Base-by-base conservation (phyloP, 2,797 vertebrate genomes). In the Phyllotis vaccarum region DNA sequence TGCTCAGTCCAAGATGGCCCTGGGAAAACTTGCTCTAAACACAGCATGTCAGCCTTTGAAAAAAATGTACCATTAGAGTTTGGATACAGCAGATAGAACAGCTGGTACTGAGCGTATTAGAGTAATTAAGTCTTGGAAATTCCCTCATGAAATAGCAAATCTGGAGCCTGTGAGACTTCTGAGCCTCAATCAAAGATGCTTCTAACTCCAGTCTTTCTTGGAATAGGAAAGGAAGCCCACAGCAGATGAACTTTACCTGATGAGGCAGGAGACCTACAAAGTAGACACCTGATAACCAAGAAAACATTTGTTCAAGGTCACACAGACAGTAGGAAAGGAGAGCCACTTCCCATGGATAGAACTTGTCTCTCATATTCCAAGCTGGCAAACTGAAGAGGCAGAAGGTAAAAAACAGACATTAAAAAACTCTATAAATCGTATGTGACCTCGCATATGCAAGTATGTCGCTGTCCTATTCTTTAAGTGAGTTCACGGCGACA, bases 91-190 rank as follows among this genome's bases (percentile, higher is more conserved):
- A 88, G 60, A 76, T 14, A n/a, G 34, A 87, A 21, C 52, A 93
- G 94, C 76, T 90, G 46, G 22, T 58, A 64, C 52, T 5, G 43
- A 72, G 34, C 21, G 40, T 56, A 74, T 78, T 31, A 80, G 75
- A 64, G 76, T 31, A 80, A 92, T 89, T 74, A 90, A 85, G n/a
- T 46, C 72, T 85, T 85, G 16, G 54, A 96, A 90, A 92, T 85
- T 83, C 78, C 64, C 52, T 56, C 60, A 95, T 14, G 68, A 72
- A 93, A 81, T 19, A 46, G n/a, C 16, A 89, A 74, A 82, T 83
- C 9, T 91, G 43, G 49, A 86, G 34, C 78, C n/a, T 78, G 29
- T 86, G 11, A 76, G 34, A 74, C 91, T 92, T 90, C 64, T 10
- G 11, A 95, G 78, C 5, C 72, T 92, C 70, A 68, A n/a, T 83